Base-by-base conservation (phyloP, 1,140 invertebrate species). In the Ctenoplectra terminalis region DNA sequence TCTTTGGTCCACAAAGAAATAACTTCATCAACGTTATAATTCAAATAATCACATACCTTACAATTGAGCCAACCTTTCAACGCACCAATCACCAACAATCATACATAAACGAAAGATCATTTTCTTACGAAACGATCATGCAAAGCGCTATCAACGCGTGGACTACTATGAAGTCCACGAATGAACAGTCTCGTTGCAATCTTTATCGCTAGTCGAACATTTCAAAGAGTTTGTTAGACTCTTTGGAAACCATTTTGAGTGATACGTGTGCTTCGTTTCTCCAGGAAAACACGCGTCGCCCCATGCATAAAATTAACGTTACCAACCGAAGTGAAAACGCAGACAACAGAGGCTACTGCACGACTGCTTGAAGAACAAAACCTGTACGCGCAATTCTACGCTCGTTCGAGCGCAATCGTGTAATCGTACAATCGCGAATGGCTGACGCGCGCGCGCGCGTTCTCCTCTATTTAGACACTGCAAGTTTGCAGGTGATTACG, bases 401-500 rank as follows among this genome's bases (percentile, higher is more conserved):
- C 40, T 77, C 74, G 37, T 54, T 23, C 29, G 64, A 77, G n/a
- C 64, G 34, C 20, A 11, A 54, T 43, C 37, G 69, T 52, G 58
- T 73, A 64, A 80, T 72, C 67, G 67, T 3, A 61, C 56, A 71
- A 79, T 72, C 77, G 67, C 46, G 54, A 43, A 15, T 20, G 23
- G 37, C 17, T 9, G 2, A 26, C 46, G 46, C 69, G 58, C 43
- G n/a, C n/a, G n/a, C n/a, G n/a, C n/a, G n/a, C n/a, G n/a, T n/a
- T 1, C 23, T 26, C 2, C 43, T 34, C 69, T 54, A 58, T 80
- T 80, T 64, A 63, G 48, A 46, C 48, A 80, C 34, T 26, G 15
- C 61, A 26, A 9, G 58, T 80, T 80, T 80, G 70, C 69, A 73
- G 48, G 37, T 80, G 58, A 80, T 80, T 73, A 73, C 69, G 37